Conservation (phyloP, 2,113 vertebrate species). For the Colinus virginianus region DNA sequence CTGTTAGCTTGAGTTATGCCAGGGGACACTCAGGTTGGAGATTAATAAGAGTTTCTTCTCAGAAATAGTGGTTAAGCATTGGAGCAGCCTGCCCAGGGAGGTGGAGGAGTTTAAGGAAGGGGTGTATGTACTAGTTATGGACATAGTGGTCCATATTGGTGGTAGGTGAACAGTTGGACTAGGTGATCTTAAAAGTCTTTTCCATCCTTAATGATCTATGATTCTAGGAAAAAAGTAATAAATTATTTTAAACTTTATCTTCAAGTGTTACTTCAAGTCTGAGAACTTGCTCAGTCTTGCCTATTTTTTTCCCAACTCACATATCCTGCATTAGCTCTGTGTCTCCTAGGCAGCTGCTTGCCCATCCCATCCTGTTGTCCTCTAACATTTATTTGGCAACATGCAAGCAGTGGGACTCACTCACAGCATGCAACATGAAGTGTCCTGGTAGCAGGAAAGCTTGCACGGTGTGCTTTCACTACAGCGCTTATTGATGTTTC, state of each 20-base stretch:
- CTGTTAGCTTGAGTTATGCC: no score
- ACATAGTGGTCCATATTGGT: no score
- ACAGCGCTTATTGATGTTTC: background rate
- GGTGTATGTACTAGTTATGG: no score
- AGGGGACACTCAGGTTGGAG: no score
- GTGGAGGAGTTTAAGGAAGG: no score
- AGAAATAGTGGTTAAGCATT: no score
- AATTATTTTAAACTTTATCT: background rate
- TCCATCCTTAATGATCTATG: no score
- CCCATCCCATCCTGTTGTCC: background rate
- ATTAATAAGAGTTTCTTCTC: no score
- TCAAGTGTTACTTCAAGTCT: background rate
- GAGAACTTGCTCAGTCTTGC: background rate
- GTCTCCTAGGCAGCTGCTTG: background rate
- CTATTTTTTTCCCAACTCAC: accelerated
- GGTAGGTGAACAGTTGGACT: no score
- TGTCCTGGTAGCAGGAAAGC: background rate
- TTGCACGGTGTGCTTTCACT: background rate
- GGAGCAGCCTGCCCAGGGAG: no score
- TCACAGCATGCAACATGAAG: background rate
- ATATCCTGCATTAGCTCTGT: background rate
- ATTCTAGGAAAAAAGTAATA: background rate
- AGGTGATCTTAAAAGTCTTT: no score
- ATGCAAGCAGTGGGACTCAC: background rate
- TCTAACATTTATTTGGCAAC: background rate